Evolutionary conservation across 2,113 vertebrate genomes (phyloP).

Genomic region (Drymodes brunneopygia): DNA sequence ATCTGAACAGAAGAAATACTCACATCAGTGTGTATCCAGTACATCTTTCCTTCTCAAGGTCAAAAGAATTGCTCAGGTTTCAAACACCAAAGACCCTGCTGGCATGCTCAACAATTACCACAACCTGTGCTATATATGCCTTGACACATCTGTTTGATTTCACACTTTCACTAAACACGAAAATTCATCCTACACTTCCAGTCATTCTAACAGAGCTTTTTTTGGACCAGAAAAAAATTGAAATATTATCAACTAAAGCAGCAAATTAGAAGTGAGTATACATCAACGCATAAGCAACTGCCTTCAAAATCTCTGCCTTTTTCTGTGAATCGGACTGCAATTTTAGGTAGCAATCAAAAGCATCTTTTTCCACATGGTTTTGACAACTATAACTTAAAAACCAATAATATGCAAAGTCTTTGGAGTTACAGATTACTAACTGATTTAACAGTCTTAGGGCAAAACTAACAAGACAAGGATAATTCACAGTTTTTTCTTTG

Average conservation of each 20-base stretch:
- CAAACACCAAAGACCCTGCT: background rate
- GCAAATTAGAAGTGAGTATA: background rate
- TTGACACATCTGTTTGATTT: background rate
- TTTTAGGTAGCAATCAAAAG: background rate
- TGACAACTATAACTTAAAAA: background rate
- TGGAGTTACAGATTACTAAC: background rate
- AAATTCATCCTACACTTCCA: background rate
- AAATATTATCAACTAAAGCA: background rate
- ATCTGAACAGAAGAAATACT: background rate
- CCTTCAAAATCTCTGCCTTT: background rate
- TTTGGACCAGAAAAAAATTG: background rate
- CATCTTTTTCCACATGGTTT: background rate
- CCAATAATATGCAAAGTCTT: background rate
- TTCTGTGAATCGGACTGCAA: background rate
- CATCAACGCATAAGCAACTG: background rate
- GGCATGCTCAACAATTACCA: background rate
- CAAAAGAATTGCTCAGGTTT: background rate
- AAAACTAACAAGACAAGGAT: background rate
- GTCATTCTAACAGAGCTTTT: background rate
- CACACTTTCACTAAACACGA: background rate
- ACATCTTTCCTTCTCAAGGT: background rate
- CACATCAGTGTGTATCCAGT: rapidly evolving
- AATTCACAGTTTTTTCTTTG: background rate
- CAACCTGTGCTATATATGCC: background rate
- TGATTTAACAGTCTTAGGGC: background rate